Evolutionary conservation across 2,797 vertebrate genomes (phyloP).

Genomic region (Spheniscus humboldti): DNA sequence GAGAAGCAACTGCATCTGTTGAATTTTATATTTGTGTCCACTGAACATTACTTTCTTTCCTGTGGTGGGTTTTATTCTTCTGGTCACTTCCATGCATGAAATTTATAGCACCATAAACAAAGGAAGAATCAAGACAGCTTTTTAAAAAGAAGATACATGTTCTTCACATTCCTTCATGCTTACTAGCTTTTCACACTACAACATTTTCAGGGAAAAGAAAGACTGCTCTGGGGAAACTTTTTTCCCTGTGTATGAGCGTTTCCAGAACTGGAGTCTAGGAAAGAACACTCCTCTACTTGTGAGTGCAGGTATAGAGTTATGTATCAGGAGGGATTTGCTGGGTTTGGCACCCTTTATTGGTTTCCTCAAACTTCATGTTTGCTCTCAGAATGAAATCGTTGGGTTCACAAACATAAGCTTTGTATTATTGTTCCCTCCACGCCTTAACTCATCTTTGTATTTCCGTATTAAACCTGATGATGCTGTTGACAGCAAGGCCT

Average conservation of each 20-base stretch:
- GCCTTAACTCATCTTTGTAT: neutral
- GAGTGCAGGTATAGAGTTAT: neutral
- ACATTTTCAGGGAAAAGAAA: neutral
- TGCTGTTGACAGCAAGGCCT: neutral
- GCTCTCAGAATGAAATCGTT: neutral
- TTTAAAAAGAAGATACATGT: neutral
- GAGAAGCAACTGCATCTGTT: neutral
- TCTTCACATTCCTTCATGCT: neutral
- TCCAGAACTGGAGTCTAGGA: neutral
- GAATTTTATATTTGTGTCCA: neutral
- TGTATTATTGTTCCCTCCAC: neutral
- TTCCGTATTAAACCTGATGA: neutral
- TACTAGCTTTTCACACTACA: neutral
- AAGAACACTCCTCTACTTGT: neutral
- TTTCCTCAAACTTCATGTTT: neutral
- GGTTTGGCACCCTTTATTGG: neutral
- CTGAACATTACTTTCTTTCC: neutral
- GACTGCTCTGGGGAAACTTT: neutral
- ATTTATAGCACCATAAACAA: neutral
- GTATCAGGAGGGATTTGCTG: neutral
- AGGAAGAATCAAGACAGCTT: neutral
- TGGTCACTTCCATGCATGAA: neutral
- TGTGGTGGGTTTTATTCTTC: neutral
- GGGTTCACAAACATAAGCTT: constrained; percentile 19
- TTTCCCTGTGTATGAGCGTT: neutral